These are phyloP conservation scores for Empidonax alnorum DNA, from an alignment of 2,113 vertebrate species.

Conservation along the genomic window DNA sequence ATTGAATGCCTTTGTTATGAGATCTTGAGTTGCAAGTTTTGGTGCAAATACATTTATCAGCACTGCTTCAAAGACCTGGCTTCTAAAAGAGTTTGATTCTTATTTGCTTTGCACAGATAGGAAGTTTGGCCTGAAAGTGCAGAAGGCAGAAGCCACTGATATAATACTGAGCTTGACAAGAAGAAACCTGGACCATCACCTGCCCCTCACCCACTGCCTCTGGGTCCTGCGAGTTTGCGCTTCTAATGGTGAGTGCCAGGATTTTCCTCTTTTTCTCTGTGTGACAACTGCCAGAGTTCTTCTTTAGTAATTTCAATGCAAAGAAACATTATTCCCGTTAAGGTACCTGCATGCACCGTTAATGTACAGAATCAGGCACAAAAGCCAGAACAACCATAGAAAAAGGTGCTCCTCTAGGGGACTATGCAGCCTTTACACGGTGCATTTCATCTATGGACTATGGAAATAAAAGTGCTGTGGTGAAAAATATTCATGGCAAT, in stretches of 20 bases:
- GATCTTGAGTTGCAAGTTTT: background rate
- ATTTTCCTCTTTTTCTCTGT: background rate
- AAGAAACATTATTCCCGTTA: background rate
- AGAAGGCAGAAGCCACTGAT: conserved; percentile 84
- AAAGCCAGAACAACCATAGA: background rate
- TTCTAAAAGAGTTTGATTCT: background rate
- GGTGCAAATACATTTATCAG: background rate
- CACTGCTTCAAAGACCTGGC: background rate
- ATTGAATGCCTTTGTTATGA: background rate
- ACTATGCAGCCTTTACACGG: background rate
- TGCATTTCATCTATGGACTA: background rate
- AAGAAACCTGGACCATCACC: conserved; percentile 75
- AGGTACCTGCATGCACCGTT: background rate
- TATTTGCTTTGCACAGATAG: conserved; percentile 74
- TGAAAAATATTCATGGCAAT: background rate
- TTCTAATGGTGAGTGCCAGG: conserved; percentile 76
- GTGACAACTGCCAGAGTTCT: background rate
- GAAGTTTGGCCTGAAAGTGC: conserved; percentile 87
- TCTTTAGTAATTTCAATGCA: background rate
- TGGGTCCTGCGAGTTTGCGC: conserved; percentile 85
- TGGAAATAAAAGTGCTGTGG: background rate
- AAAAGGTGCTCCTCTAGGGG: background rate
- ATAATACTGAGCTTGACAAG: conserved; percentile 81
- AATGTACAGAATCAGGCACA: background rate
- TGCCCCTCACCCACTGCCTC: conserved; percentile 84